phyloP scores from a whole-genome alignment of 2,113 vertebrate genomes.

The Loxodonta africana region DNA sequence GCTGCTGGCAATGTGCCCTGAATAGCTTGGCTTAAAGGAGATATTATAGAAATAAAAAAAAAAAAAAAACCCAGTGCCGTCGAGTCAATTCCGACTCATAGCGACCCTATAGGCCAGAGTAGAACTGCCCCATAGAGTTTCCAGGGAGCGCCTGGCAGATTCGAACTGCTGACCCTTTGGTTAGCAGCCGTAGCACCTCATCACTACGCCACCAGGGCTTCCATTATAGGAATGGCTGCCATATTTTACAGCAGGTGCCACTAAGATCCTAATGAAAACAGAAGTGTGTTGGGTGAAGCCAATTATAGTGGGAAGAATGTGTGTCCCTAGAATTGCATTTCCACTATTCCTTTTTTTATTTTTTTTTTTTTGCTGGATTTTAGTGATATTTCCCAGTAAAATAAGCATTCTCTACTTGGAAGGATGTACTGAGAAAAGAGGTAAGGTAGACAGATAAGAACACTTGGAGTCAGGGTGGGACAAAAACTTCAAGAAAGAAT shows the following conservation, averaged over 20 bases:
- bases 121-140: too few species aligned
- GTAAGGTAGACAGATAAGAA: neutral
- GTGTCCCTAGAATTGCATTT: neutral
- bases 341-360: neutral
- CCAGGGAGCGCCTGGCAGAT: too few species aligned
- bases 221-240: neutral
- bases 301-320: slow-evolving; percentile 21
- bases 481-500: neutral
- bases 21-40: slow-evolving; percentile 8
- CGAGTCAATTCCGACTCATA: too few species aligned
- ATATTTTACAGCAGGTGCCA: slow-evolving; percentile 46
- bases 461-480: neutral
- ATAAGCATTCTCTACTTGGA: neutral
- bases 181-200: too few species aligned
- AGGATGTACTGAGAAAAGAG: neutral
- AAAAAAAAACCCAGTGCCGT: too few species aligned
- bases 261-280: slow-evolving; percentile 50
- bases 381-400: slow-evolving; percentile 27
- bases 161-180: too few species aligned
- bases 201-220: too few species aligned
- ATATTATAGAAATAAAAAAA: too few species aligned
- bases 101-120: too few species aligned
- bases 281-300: neutral
- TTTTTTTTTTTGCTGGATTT: neutral
- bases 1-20: slow-evolving; percentile 25